A percentile compares a stretch with the other conserved stretches of the same genome.
Conservation (phyloP, 2,113 vertebrate genomes). For the Mustelus asterias region DNA sequence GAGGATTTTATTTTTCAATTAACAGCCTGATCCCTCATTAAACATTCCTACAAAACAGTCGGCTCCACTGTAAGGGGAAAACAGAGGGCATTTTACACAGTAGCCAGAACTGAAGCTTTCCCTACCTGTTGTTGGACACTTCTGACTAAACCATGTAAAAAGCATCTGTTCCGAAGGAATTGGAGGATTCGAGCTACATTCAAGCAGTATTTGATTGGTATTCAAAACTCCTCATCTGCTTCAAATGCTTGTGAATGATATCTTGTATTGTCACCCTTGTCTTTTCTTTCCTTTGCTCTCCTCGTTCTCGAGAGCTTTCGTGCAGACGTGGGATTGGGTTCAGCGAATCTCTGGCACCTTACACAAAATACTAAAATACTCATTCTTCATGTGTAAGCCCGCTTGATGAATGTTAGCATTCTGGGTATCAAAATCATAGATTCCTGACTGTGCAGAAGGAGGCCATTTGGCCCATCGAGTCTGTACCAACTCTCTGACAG, state of each 20-base stretch:
- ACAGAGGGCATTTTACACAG: not conserved
- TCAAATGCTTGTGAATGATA: not conserved
- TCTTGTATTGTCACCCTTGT: not conserved
- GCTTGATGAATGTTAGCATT: not conserved
- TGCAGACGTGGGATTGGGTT: not conserved
- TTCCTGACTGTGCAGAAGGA: no score
- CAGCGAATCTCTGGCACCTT: not conserved
- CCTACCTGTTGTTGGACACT: not conserved
- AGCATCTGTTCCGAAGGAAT: not conserved
- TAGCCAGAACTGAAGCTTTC: not conserved
- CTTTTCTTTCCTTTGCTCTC: not conserved
- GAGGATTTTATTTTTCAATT: constrained; percentile 9
- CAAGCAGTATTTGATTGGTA: not conserved
- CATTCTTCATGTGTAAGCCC: not conserved
- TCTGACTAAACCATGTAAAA: not conserved
- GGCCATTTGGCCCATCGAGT: no score
- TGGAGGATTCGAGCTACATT: not conserved
- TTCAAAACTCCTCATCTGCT: not conserved
- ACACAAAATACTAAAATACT: not conserved
- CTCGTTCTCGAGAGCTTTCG: not conserved
- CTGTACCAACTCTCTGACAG: no score
- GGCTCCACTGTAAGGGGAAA: not conserved
- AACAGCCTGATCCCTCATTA: not conserved
- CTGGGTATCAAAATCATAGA: not conserved
- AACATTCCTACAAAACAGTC: constrained; percentile 19